These are phyloP conservation scores for Exocentrus adspersus DNA, from an alignment of 2,888 invertebrate species.

Conservation along the genomic window DNA sequence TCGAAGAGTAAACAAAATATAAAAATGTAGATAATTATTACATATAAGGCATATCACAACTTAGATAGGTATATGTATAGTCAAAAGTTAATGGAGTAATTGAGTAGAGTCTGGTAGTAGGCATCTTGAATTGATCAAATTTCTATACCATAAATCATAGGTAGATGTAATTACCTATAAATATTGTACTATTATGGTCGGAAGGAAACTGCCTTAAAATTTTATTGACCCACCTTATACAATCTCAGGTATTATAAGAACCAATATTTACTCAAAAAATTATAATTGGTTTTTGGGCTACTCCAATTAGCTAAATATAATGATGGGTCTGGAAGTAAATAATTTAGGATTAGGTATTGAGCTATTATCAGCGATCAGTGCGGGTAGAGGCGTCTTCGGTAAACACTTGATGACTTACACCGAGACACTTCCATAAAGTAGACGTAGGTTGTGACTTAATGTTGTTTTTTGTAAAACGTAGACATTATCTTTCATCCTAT, in stretches of 20 bases:
- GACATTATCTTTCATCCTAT: slow-evolving; percentile 23
- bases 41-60: no score
- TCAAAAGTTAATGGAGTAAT: no score
- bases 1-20: no score
- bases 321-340: slow-evolving; percentile 59
- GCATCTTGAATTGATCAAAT: no score
- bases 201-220: background rate
- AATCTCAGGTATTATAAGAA: slow-evolving; percentile 32
- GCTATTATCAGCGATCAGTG: slow-evolving; percentile 59
- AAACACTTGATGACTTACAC: slow-evolving; percentile 39
- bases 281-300: slow-evolving; percentile 61
- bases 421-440: slow-evolving; percentile 21
- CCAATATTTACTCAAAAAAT: slow-evolving; percentile 59
- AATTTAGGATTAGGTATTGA: slow-evolving; percentile 61
- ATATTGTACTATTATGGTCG: background rate
- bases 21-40: no score
- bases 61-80: no score
- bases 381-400: slow-evolving; percentile 56
- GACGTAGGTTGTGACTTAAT: background rate
- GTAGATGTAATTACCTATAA: no score
- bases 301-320: slow-evolving; percentile 63
- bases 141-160: no score
- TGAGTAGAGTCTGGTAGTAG: no score
- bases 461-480: slow-evolving; percentile 24
- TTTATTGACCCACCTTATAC: slow-evolving; percentile 23